Conservation (phyloP, 2,888 invertebrate genomes). For the Drosophila subquinaria region DNA sequence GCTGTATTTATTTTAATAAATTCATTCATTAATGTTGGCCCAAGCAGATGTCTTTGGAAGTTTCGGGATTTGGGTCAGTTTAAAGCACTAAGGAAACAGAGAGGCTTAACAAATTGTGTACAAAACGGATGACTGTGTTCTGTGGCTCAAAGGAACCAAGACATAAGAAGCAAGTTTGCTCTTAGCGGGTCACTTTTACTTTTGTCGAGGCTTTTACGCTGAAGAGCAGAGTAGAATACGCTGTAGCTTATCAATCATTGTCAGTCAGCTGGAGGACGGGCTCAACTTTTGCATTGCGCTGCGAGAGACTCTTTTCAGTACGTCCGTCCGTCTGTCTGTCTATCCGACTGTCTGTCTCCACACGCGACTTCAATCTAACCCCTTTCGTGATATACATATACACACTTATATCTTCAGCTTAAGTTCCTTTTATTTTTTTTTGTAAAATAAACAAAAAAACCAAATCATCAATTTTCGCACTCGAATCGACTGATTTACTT, state of each 20-base stretch:
- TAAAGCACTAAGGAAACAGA: slow-evolving; percentile 12
- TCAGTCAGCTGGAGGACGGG: slow-evolving; percentile 70
- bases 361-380: slow-evolving; percentile 42
- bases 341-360: slow-evolving; percentile 28
- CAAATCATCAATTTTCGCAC: slow-evolving; percentile 71
- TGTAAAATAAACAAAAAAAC: slow-evolving; percentile 39
- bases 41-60: background rate
- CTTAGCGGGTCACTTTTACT: slow-evolving; percentile 76
- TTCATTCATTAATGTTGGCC: background rate
- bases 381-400: slow-evolving; percentile 27
- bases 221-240: slow-evolving; percentile 76
- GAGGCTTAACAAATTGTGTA: slow-evolving; percentile 26
- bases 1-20: slow-evolving; percentile 1
- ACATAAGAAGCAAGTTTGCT: slow-evolving; percentile 34
- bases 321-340: slow-evolving; percentile 4
- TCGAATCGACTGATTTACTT: slow-evolving; percentile 58
- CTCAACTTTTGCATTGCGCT: slow-evolving; percentile 65
- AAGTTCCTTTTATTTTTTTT: slow-evolving; percentile 34
- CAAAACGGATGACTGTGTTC: slow-evolving; percentile 12
- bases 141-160: slow-evolving; percentile 22
- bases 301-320: slow-evolving; percentile 41
- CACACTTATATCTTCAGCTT: slow-evolving; percentile 20
- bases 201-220: slow-evolving; percentile 57
- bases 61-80: slow-evolving; percentile 41
- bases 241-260: slow-evolving; percentile 83